A percentile compares a stretch with the other conserved stretches of the same genome.
Conservation (phyloP, 1,140 invertebrate genomes). For the Scaptomyza hsui region DNA sequence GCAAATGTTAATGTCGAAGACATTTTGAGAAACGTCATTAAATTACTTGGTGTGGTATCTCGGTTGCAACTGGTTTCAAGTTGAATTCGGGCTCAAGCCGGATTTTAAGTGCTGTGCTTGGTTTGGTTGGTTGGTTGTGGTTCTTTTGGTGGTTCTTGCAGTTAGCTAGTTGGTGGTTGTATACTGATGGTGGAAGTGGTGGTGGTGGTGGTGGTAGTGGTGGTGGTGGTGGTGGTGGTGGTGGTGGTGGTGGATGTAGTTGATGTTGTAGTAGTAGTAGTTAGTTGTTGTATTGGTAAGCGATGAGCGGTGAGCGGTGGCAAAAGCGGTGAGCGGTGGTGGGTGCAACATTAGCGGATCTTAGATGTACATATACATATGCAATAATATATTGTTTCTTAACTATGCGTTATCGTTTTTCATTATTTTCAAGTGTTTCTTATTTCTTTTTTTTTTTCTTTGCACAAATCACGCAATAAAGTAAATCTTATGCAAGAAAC, state of each 20-base stretch:
- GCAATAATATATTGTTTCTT: slow-evolving; percentile 12
- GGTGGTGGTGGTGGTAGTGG: slow-evolving; percentile 34
- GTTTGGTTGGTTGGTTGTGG: slow-evolving; percentile 7
- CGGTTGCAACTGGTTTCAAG: slow-evolving; percentile 29
- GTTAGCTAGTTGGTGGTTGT: slow-evolving; percentile 33
- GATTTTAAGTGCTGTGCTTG: slow-evolving; percentile 5
- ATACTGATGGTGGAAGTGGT: slow-evolving; percentile 35
- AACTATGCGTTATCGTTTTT: slow-evolving; percentile 4
- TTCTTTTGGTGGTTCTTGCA: slow-evolving; percentile 10
- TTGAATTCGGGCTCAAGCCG: slow-evolving; percentile 19
- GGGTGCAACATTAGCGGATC: slow-evolving; percentile 44
- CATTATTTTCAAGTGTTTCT: background rate
- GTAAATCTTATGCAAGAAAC: background rate
- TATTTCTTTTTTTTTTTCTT: too few species aligned
- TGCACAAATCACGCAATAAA: background rate
- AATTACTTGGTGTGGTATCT: slow-evolving; percentile 24
- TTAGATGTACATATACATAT: slow-evolving; percentile 18
- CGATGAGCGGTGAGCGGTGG: slow-evolving; percentile 40
- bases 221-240: slow-evolving; percentile 33
- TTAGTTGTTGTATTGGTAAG: slow-evolving; percentile 9
- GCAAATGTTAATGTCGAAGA: slow-evolving; percentile 49
- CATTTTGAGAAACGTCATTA: slow-evolving; percentile 64
- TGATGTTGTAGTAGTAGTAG: background rate
- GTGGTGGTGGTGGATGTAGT: too few species aligned
- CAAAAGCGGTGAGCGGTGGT: slow-evolving; percentile 56